These are phyloP conservation scores for Drosophila leontia DNA, from an alignment of 1,140 invertebrate genomes.

Conservation along the genomic window DNA sequence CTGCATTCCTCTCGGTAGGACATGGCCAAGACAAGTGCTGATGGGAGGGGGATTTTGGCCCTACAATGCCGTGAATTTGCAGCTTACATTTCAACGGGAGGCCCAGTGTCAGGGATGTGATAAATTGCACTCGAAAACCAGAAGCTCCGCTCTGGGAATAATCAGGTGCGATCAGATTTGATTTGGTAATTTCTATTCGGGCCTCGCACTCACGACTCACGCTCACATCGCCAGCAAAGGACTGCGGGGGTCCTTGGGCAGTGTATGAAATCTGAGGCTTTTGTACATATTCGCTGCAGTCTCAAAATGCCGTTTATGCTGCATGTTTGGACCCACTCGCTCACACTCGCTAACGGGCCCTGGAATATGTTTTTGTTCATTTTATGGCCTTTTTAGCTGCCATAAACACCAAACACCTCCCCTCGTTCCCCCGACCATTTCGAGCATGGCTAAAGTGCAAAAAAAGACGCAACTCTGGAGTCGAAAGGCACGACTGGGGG, in stretches of 20 bases:
- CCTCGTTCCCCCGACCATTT: not conserved
- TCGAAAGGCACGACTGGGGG: not conserved
- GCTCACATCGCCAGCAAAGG: conserved; percentile 48
- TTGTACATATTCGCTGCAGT: conserved; percentile 68
- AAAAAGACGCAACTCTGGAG: conserved; percentile 29
- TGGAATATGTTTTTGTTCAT: conserved; percentile 78
- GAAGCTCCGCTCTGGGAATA: conserved; percentile 10
- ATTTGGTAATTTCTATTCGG: conserved; percentile 18
- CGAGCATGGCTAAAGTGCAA: conserved; percentile 52
- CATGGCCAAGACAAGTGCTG: conserved; percentile 41
- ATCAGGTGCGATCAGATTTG: conserved; percentile 45
- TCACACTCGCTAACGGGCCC: conserved; percentile 40
- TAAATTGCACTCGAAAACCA: conserved; percentile 29
- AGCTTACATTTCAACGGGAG: conserved; percentile 59
- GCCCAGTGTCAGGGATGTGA: conserved; percentile 45
- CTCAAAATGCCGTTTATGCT: conserved; percentile 71
- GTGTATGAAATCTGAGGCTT: conserved; percentile 71
- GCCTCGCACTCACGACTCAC: conserved; percentile 35
- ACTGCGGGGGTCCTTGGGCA: conserved; percentile 47
- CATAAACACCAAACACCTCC: conserved; percentile 70
- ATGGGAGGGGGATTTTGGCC: conserved; percentile 20
- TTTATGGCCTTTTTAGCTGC: conserved; percentile 81
- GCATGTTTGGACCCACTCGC: conserved; percentile 54
- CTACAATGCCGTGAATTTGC: conserved; percentile 59
- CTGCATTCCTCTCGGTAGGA: conserved; percentile 12